These are phyloP conservation scores for Acronicta alni DNA, from an alignment of 2,888 invertebrate species.

Conservation along the genomic window DNA sequence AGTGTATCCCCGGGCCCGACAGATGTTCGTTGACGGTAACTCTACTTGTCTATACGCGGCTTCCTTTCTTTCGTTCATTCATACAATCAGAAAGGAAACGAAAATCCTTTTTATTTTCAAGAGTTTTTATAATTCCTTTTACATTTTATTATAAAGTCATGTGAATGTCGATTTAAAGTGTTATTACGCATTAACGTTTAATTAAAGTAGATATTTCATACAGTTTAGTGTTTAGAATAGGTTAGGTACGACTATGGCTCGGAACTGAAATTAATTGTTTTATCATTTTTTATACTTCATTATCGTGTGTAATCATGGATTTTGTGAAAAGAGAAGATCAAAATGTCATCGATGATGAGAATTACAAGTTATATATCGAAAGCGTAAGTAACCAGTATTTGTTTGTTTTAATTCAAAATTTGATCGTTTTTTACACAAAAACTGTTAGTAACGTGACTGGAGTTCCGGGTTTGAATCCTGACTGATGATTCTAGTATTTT, in stretches of 20 bases:
- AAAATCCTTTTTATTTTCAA: conserved; percentile 53
- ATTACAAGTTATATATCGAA: conserved; percentile 80
- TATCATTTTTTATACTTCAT: conserved; percentile 30
- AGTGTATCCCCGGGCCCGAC: conserved; percentile 65
- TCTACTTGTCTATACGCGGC: conserved; percentile 75
- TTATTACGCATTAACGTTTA: conserved; percentile 54
- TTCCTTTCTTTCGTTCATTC: conserved; percentile 78
- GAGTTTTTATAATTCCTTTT: conserved; percentile 21
- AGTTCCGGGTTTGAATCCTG: conserved; percentile 49
- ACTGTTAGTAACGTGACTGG: conserved; percentile 37
- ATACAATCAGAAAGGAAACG: conserved; percentile 68
- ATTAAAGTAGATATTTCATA: conserved; percentile 57
- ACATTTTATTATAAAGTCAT: conserved; percentile 31
- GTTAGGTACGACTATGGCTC: conserved; percentile 72
- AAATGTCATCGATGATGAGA: conserved; percentile 77
- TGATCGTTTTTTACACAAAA: conserved; percentile 52
- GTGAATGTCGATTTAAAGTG: conserved; percentile 45
- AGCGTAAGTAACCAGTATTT: conserved; percentile 70
- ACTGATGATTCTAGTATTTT: conserved; percentile 20
- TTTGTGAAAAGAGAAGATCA: conserved; percentile 84
- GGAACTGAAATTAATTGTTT: conserved; percentile 48
- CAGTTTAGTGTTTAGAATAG: conserved; percentile 65
- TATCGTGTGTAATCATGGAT: conserved; percentile 71
- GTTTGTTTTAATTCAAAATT: conserved; percentile 43
- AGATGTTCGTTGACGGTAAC: conserved; percentile 78